phyloP scores from a whole-genome alignment of 2,888 invertebrate genomes.

The Apocheima hispidaria region DNA sequence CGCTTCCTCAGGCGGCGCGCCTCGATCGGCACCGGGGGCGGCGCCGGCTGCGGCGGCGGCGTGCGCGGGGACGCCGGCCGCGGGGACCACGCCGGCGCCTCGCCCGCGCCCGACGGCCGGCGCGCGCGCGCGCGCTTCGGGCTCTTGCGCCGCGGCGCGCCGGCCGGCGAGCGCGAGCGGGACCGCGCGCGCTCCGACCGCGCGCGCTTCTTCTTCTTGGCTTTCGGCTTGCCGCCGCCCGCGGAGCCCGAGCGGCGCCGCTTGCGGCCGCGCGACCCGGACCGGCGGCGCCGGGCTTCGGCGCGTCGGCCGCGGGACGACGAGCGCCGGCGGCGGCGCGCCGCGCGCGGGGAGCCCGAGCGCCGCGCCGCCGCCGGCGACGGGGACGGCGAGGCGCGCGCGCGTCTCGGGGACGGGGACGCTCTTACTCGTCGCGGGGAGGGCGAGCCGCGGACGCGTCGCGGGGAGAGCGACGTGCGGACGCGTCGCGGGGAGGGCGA shows the following conservation, averaged over 20 bases:
- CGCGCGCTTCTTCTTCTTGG: conserved; percentile 67
- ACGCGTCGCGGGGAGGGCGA: conserved; percentile 35
- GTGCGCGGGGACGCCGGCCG: conserved; percentile 88
- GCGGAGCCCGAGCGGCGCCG: conserved; percentile 56
- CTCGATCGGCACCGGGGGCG: conserved; percentile 76
- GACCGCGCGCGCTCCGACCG: conserved; percentile 57
- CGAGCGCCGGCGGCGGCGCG: conserved; percentile 42
- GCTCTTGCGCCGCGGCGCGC: not conserved
- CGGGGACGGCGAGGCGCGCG: conserved; percentile 41
- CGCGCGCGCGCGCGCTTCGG: conserved; percentile 39
- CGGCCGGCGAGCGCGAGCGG: not conserved
- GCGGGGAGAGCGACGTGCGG: conserved; percentile 40
- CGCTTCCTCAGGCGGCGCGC: conserved; percentile 57
- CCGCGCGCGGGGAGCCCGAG: conserved; percentile 44
- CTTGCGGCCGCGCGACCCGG: conserved; percentile 55
- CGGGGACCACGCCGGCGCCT: conserved; percentile 71
- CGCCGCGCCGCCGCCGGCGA: conserved; percentile 58
- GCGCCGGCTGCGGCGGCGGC: conserved; percentile 67
- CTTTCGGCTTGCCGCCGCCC: conserved; percentile 51
- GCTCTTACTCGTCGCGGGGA: conserved; percentile 59
- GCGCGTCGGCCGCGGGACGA: conserved; percentile 56
- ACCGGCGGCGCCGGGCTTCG: conserved; percentile 57
- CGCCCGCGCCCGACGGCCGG: conserved; percentile 55
- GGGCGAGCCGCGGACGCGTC: conserved; percentile 52
- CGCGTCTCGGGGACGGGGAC: conserved; percentile 51